Conservation (phyloP, 1,140 invertebrate genomes). For the Macrobrachium nipponense region DNA sequence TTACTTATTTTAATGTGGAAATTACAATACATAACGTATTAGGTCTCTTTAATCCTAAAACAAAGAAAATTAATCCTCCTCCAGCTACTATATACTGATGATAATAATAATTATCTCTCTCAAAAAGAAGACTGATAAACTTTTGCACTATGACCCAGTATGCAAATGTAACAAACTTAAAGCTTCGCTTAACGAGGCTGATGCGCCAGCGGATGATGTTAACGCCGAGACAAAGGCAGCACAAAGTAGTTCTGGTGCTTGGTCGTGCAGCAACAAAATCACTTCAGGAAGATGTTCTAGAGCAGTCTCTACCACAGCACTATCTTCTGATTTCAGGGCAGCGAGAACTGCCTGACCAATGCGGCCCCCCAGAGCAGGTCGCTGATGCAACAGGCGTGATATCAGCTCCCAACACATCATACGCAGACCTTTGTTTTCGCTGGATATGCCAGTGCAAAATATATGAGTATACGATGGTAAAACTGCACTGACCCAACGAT, state of each 20-base stretch:
- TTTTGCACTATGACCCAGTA: slow-evolving; percentile 71
- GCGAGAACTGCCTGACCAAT: slow-evolving; percentile 76
- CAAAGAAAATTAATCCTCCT: too few relatives aligned
- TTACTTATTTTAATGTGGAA: too few relatives aligned
- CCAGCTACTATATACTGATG: too few relatives aligned
- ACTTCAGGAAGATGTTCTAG: slow-evolving; percentile 87
- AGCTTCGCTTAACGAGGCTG: slow-evolving; percentile 81
- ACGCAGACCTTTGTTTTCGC: slow-evolving; percentile 40
- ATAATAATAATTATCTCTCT: not conserved
- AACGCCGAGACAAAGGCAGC: slow-evolving; percentile 87
- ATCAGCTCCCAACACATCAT: slow-evolving; percentile 64
- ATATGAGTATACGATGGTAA: slow-evolving; percentile 64
- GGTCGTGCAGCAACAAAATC: slow-evolving; percentile 83
- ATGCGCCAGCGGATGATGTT: slow-evolving; percentile 81
- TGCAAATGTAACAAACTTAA: slow-evolving; percentile 85
- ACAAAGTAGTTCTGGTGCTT: slow-evolving; percentile 81
- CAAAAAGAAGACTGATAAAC: not conserved
- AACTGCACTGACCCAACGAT: slow-evolving; percentile 75
- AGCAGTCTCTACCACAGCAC: slow-evolving; percentile 78
- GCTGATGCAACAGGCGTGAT: slow-evolving; percentile 63
- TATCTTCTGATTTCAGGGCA: slow-evolving; percentile 84
- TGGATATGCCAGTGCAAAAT: slow-evolving; percentile 54
- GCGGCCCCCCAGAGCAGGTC: slow-evolving; percentile 68
- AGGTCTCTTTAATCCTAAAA: too few relatives aligned
- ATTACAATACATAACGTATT: too few relatives aligned